Conservation (phyloP, 2,888 invertebrate species). For the Acrobeloides nanus region DNA sequence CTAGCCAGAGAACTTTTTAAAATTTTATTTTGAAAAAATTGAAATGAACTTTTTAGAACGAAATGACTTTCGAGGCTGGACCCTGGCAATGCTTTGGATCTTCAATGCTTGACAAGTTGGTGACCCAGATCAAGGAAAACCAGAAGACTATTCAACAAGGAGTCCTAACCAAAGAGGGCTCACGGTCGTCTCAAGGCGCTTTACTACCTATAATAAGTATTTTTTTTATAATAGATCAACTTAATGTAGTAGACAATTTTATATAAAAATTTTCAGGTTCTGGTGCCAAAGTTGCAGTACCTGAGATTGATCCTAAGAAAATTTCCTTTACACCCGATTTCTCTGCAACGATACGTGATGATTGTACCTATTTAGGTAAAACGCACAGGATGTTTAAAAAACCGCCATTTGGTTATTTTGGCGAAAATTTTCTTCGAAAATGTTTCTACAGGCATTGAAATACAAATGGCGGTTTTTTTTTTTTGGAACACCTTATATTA, state of each 20-base stretch:
- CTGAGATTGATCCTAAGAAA: slow-evolving; percentile 22
- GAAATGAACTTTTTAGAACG: slow-evolving; percentile 22
- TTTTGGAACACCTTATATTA: too few relatives aligned
- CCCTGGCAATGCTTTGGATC: slow-evolving; percentile 90
- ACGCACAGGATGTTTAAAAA: too few relatives aligned
- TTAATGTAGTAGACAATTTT: too few relatives aligned
- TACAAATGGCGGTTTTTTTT: too few relatives aligned
- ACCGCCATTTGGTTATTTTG: too few relatives aligned
- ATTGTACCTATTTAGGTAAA: slow-evolving; percentile 49
- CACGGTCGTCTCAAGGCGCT: slow-evolving; percentile 13
- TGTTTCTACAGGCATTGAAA: too few relatives aligned
- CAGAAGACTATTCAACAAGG: too few relatives aligned
- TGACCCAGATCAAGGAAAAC: too few relatives aligned
- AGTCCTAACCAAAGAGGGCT: too few relatives aligned
- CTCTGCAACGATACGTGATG: slow-evolving; percentile 35
- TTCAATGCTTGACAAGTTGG: slow-evolving; percentile 43
- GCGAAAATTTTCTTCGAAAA: too few relatives aligned
- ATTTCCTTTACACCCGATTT: slow-evolving; percentile 48
- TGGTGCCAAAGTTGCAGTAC: too few relatives aligned
- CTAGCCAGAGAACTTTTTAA: slow-evolving; percentile 6
- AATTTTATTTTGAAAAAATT: not conserved
- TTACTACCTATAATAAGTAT: slow-evolving; percentile 1
- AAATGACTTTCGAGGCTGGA: slow-evolving; percentile 76
- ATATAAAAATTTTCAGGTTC: too few relatives aligned
- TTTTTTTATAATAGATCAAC: not conserved